Evolutionary conservation across 2,113 vertebrate species (phyloP), one percentile per base, ranked within the genome.

Genomic region (Axis porcinus): DNA sequence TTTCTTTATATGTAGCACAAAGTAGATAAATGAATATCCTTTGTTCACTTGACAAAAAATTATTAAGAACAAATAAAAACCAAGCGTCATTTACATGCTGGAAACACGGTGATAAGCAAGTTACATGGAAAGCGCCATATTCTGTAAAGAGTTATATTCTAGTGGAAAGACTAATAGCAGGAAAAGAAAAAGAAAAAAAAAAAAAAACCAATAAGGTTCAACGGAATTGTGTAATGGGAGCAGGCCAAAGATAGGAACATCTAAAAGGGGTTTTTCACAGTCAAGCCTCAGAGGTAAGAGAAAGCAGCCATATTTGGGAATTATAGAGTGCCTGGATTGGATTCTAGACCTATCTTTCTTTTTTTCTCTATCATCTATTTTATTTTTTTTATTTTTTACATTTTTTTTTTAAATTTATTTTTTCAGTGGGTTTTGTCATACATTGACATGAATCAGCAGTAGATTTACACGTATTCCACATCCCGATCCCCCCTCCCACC

Each of bases 231-330:
- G 2, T 43, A 67, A 82, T 2, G 23, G 33, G 28, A 90, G 5
- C 60, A 15, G 91, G 3, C 6, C 13, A 4, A 78, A 3, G 0
- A 11, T 50, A 9, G 36, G 10, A 76, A 3, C 5, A 78, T 2
- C 9, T 57, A 30, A 33, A 30, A 81, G 27, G 8, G 3, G 23
- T 33, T 17, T 47, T 88, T 47, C n/a, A 43, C 17, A 6, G 55
- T 86, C 33, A 58, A 52, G 43, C 12, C 30, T 86, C 70, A 47
- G 3, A 89, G 3, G 5, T 89, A n/a, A 54, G 40, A 76, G 28
- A 94, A 95, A 36, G 3, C 16, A 54, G 19, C 1, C 30, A 30
- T 3, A 23, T 5, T 55, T 45, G 28, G 10, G 9, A 52, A 43
- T 2, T 58, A 10, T 21, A 28, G 21, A 89, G 19, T 54, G 1